Evolutionary conservation across 1,140 invertebrate genomes (phyloP), one percentile per base, ranked within the genome.

Genomic region (Leucophenga varia): DNA sequence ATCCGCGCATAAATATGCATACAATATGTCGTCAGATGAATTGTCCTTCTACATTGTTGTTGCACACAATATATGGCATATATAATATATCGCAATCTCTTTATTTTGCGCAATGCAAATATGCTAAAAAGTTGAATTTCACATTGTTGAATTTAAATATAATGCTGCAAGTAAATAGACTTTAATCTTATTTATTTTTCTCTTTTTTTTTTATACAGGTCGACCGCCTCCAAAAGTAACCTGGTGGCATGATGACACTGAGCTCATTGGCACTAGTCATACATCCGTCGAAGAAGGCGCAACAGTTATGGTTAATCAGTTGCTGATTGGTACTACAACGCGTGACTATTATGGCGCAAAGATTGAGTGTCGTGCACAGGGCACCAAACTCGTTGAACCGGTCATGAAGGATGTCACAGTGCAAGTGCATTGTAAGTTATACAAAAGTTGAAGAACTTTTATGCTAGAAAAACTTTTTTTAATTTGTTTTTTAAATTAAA

Each of bases 181-280:
- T 39, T 17, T 39, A 16, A 25, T 21, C 22, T 7, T 25, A 21
- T 41, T 16, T 3, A 25, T 19, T 22, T 13, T 3, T 13, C 9
- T 38, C 9, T 38, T 38, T 38, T 16, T 38, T 45, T 25, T 12
- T 42, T 7, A 42, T 12, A 43, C 54, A 86, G 84, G 84, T 53
- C 83, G 81, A 54, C 89, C 89, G 12, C 79, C 80, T 21, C 89
- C 89, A 2, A 78, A 82, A 43, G 82, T 91, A 21, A 88, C 83
- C 7, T 92, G 89, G 89, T 91, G 87, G 87, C 80, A 84, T 50
- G 85, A 87, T 52, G 81, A 82, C 38, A 79, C 81, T 20, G 74
- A 90, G 41, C 60, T 91, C 38, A 86, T 89, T 60, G 80, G 80
- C 43, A 80, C 82, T 22, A 79, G 81, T 54, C 86, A 87, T 67